Conservation (phyloP, 1,140 invertebrate species). For the Whitmania pigra region DNA sequence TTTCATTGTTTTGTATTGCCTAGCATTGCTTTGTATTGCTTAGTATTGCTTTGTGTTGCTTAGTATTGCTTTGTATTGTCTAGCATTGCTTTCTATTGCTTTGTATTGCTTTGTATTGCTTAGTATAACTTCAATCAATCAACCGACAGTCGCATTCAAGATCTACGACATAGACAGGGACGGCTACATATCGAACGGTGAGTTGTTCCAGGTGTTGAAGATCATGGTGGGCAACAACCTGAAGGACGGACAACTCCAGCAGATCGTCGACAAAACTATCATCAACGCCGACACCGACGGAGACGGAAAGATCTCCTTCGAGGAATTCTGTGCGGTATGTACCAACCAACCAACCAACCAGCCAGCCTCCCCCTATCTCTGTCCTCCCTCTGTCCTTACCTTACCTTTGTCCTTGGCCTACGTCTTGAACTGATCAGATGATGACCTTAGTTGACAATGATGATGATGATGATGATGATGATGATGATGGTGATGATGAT, state of each 20-base stretch:
- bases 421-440: too few species aligned
- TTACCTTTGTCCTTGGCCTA: background rate
- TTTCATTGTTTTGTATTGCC: too few species aligned
- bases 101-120: too few species aligned
- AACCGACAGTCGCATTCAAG: slow-evolving; percentile 67
- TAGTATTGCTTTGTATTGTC: too few species aligned
- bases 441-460: background rate
- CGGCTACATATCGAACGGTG: slow-evolving; percentile 93
- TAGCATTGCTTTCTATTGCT: too few species aligned
- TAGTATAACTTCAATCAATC: too few species aligned
- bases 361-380: too few species aligned
- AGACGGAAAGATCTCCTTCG: slow-evolving; percentile 45
- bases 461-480: too few species aligned
- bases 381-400: too few species aligned
- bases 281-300: slow-evolving; percentile 43
- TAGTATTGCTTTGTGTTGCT: too few species aligned
- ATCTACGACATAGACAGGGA: slow-evolving; percentile 99
- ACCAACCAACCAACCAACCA: background rate
- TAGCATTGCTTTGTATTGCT: too few species aligned
- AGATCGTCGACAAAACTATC: slow-evolving; percentile 45
- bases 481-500: background rate
- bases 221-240: slow-evolving; percentile 73
- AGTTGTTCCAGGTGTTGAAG: slow-evolving; percentile 92
- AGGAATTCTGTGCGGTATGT: slow-evolving; percentile 42
- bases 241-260: slow-evolving; percentile 43